phyloP scores from a whole-genome alignment of 1,140 invertebrate genomes.

The Zaprionus vittiger region DNA sequence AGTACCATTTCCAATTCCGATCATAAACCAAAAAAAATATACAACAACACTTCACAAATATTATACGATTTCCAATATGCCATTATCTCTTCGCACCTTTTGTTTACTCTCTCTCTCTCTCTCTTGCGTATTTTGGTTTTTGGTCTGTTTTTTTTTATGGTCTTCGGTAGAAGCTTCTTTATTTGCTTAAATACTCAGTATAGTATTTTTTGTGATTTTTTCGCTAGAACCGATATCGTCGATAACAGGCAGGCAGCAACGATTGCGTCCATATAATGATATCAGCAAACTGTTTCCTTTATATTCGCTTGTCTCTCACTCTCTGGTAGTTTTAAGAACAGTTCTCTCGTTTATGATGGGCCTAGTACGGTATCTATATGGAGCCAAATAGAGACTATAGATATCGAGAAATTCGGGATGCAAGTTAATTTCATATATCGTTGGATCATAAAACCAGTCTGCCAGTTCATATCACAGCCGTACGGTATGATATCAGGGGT shows the following conservation, averaged over 20 bases:
- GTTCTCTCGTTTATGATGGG: constrained; percentile 23
- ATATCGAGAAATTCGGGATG: constrained; percentile 7
- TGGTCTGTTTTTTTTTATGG: constrained; percentile 36
- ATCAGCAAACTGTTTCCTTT: background rate
- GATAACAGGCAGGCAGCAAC: constrained; percentile 16
- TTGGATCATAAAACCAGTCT: constrained; percentile 27
- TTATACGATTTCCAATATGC: constrained; percentile 1
- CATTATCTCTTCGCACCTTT: constrained; percentile 13
- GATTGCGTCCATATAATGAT: constrained; percentile 25
- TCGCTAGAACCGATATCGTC: constrained; percentile 2
- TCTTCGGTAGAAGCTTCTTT: constrained; percentile 47
- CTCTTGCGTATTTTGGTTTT: constrained; percentile 1
- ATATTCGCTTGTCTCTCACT: background rate
- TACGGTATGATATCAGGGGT: constrained; percentile 57
- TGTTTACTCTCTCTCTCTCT: background rate
- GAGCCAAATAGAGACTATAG: background rate
- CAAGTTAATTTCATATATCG: constrained; percentile 36
- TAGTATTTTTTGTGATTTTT: constrained; percentile 26
- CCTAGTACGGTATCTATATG: constrained; percentile 13
- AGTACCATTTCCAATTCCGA: constrained; percentile 2
- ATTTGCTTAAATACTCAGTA: constrained; percentile 40
- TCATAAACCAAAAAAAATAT: constrained; percentile 3
- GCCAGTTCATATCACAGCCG: constrained; percentile 52
- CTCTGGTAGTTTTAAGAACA: constrained; percentile 10
- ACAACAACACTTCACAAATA: background rate